Conservation (phyloP, 2,888 invertebrate species). For the Dicycla oo region DNA sequence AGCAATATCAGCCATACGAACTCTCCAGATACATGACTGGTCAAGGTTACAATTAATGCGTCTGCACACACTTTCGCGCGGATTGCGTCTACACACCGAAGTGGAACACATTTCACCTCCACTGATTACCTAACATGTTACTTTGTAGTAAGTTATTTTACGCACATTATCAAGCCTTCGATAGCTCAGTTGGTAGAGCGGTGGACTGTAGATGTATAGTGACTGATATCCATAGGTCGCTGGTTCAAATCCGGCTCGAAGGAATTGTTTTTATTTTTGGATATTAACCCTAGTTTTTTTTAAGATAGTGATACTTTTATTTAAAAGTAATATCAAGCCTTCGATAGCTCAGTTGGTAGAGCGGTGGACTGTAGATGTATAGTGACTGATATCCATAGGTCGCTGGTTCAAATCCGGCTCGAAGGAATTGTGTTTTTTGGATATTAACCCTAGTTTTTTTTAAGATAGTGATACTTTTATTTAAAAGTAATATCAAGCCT, state of each 20-base stretch:
- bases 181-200: constrained; percentile 91
- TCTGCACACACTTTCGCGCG: constrained; percentile 36
- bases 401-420: constrained; percentile 92
- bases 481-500: no score
- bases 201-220: constrained; percentile 85
- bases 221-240: constrained; percentile 90
- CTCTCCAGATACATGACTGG: not conserved
- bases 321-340: not conserved
- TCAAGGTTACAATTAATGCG: constrained; percentile 43
- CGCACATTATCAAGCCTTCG: constrained; percentile 77
- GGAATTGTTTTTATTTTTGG: constrained; percentile 79
- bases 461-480: not conserved
- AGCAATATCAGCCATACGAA: not conserved
- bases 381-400: constrained; percentile 86
- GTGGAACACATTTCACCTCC: constrained; percentile 69
- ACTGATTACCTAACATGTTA: constrained; percentile 52
- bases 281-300: not conserved
- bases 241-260: constrained; percentile 92
- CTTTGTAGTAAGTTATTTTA: constrained; percentile 44
- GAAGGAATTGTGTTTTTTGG: no score
- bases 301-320: not conserved
- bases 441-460: not conserved
- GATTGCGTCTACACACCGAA: constrained; percentile 42
- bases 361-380: constrained; percentile 85
- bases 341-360: constrained; percentile 89